Evolutionary conservation across 1,140 invertebrate genomes (phyloP).

Genomic region (Stegodyphus mimosarum): DNA sequence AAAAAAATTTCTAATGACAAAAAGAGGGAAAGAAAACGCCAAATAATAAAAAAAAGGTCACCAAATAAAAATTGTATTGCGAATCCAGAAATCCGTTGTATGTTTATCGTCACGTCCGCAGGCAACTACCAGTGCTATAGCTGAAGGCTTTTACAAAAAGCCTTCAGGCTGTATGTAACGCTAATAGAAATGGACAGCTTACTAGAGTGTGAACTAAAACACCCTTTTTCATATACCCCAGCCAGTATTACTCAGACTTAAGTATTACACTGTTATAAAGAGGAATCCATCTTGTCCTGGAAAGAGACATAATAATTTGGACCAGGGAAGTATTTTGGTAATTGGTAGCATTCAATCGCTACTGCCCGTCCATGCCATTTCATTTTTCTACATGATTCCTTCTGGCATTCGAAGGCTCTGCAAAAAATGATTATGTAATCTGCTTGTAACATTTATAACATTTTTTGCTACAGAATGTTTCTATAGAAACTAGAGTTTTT

Average conservation of each 20-base stretch:
- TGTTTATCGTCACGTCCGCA: conserved; percentile 2
- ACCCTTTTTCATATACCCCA: background rate
- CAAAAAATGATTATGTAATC: too few species aligned
- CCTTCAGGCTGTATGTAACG: background rate
- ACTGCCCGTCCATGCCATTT: too few species aligned
- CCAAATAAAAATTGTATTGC: background rate
- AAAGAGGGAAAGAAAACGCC: background rate
- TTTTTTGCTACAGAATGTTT: too few species aligned
- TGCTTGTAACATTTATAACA: too few species aligned
- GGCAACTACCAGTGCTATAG: background rate
- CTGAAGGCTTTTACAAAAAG: background rate
- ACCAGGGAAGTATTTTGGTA: too few species aligned
- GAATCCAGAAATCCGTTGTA: background rate
- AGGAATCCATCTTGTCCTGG: conserved; percentile 2
- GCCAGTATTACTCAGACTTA: too few species aligned
- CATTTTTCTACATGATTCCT: too few species aligned
- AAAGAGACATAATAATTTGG: background rate
- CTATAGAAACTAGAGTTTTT: too few species aligned
- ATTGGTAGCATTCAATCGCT: too few species aligned
- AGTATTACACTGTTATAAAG: background rate
- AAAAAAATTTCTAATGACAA: background rate
- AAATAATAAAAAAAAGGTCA: background rate
- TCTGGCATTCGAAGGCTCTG: too few species aligned
- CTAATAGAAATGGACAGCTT: conserved; percentile 2
- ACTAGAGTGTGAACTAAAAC: background rate